Evolutionary conservation across 2,113 vertebrate species (phyloP), one percentile per base, ranked within the genome.

Genomic region (Gambusia holbrooki): DNA sequence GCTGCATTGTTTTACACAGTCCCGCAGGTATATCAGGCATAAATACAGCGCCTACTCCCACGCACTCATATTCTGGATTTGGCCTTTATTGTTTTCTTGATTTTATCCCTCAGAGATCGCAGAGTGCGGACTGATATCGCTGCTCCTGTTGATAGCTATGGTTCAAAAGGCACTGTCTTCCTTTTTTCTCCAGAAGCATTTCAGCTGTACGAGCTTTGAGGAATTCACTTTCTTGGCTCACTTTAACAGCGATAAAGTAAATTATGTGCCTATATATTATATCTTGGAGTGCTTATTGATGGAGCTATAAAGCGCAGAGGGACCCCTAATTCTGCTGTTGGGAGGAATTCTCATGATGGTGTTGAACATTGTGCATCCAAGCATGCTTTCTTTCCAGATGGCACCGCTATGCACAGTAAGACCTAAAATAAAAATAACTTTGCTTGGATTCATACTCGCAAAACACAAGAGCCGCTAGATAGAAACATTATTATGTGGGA

Each of bases 1-100:
- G 66, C 76, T 80, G 72, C 74, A 89, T 91, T 91, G 89, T 91
- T 89, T 87, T 72, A 66, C 27, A 54, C 30, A 60, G 17, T 89
- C 89, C 89, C 84, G 54, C 66, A 45, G 88, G 87, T 73, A 75
- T 68, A 72, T 63, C 64, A 76, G 64, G 75, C 66, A 80, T 76
- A 77, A 79, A 83, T 70, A 75, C 37, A 67, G 14, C 32, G 58
- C 35, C 9, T 62, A 62, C 29, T 77, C n/a, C 45, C 54, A 77
- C 65, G 65, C 28, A 40, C 66, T 67, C 61, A 32, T 9, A 63
- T 54, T 71, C 8, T 37, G 6, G 33, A 27, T 65, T 5, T 72
- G 35, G 30, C 61, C 71, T 78, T 65, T 66, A 69, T 81, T 77
- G 33, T 68, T 70, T 51, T 54, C n/a, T 60, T 15, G 19, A 80